phyloP scores from a whole-genome alignment of 1,140 invertebrate genomes.

The Trachelipus rathkii region DNA sequence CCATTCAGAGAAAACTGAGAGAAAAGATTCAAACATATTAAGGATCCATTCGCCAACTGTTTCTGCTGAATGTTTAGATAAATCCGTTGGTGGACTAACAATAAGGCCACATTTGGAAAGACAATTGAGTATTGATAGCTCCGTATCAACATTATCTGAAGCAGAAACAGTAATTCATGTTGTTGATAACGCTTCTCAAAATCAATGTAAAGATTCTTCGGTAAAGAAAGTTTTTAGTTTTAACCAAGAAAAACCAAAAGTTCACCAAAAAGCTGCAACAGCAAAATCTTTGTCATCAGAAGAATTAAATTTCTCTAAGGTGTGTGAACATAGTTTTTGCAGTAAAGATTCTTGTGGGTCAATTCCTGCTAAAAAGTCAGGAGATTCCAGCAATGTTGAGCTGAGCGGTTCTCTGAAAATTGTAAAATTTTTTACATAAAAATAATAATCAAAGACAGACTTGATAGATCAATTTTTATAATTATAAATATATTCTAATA shows the following conservation, averaged over 20 bases:
- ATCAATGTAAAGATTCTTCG: background rate
- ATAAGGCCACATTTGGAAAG: slow-evolving; percentile 37
- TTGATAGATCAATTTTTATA: too few species aligned
- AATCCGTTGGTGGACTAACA: slow-evolving; percentile 24
- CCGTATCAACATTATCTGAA: slow-evolving; percentile 42
- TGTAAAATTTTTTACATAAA: too few species aligned
- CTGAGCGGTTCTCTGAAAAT: background rate
- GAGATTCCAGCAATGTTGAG: background rate
- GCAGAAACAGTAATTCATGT: slow-evolving; percentile 43
- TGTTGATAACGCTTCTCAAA: background rate
- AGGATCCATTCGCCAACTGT: background rate
- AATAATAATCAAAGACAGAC: too few species aligned
- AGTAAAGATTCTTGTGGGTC: background rate
- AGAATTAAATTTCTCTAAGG: background rate
- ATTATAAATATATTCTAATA: too few species aligned
- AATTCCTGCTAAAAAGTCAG: background rate
- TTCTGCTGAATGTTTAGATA: slow-evolving; percentile 14
- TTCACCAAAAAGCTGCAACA: slow-evolving; percentile 11
- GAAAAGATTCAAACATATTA: background rate
- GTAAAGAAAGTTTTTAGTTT: background rate
- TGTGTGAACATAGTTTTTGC: background rate
- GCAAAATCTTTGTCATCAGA: background rate
- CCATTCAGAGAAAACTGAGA: background rate
- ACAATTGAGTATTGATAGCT: slow-evolving; percentile 44
- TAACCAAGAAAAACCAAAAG: slow-evolving; percentile 21